Evolutionary conservation across 2,113 vertebrate species (phyloP).

Genomic region (Scartelaos histophorus): DNA sequence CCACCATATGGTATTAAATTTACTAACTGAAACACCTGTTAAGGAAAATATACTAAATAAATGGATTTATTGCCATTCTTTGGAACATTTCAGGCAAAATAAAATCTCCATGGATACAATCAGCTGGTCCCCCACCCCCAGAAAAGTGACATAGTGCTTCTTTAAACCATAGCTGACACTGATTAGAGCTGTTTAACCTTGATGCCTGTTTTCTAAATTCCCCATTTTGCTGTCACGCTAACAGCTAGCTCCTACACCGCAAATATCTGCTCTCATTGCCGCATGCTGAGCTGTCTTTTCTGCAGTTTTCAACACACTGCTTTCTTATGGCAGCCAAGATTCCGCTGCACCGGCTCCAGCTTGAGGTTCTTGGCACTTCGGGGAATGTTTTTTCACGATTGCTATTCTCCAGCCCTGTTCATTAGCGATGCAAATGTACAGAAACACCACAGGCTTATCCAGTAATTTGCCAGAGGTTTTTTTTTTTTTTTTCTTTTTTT

Average conservation of each 20-base stretch:
- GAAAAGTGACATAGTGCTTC: too few species aligned
- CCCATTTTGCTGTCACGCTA: constrained; percentile 50
- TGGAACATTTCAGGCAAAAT: too few species aligned
- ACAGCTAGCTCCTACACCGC: constrained; percentile 51
- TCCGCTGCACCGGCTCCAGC: constrained; percentile 55
- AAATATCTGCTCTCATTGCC: constrained; percentile 63
- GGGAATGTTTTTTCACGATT: constrained; percentile 57
- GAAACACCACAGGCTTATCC: constrained; percentile 26
- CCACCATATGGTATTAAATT: too few species aligned
- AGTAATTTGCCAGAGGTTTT: constrained; percentile 50
- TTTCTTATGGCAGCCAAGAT: constrained; percentile 69
- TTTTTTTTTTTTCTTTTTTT: constrained; percentile 46
- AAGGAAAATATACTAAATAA: too few species aligned
- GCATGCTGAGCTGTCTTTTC: constrained; percentile 68
- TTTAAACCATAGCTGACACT: constrained; percentile 21
- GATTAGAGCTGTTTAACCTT: not conserved
- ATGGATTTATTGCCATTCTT: too few species aligned
- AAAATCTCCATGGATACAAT: too few species aligned
- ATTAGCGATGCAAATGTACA: constrained; percentile 21
- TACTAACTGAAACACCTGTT: too few species aligned
- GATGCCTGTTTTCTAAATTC: constrained; percentile 42
- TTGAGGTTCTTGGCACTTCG: constrained; percentile 44
- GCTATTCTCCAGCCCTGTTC: constrained; percentile 38
- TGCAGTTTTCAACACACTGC: constrained; percentile 60
- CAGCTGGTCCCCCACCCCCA: too few species aligned